Conservation (phyloP, 2,888 invertebrate species). For the Chymomyza fuscimana region DNA sequence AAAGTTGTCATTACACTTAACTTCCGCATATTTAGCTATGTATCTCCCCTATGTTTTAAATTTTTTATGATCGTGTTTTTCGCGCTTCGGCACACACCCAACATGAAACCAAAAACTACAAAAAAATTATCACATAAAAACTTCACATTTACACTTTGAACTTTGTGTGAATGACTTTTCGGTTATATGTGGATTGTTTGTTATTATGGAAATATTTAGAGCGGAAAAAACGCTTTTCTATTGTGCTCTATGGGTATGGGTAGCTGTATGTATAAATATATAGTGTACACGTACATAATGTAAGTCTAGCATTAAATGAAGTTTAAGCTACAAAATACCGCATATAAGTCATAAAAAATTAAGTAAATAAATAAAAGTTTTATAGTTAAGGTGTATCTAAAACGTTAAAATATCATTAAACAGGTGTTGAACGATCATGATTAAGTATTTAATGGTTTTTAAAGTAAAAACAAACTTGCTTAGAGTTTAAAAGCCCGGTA, state of each 20-base stretch:
- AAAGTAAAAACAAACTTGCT: no score
- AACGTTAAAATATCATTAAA: no score
- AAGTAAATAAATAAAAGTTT: no score
- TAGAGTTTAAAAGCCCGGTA: no score
- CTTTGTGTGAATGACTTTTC: slow-evolving; percentile 32
- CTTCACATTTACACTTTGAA: slow-evolving; percentile 63
- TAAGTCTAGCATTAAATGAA: background rate
- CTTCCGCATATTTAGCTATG: background rate
- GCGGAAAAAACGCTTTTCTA: slow-evolving; percentile 58
- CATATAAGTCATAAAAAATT: no score
- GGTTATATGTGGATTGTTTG: slow-evolving; percentile 26
- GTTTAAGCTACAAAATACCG: no score
- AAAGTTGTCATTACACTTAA: background rate
- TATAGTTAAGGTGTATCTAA: no score
- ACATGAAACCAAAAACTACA: slow-evolving; percentile 6
- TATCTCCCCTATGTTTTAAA: background rate
- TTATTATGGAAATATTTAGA: slow-evolving; percentile 52
- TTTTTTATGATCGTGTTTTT: background rate
- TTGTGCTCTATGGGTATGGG: slow-evolving; percentile 24
- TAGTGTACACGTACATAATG: background rate
- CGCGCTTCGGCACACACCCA: slow-evolving; percentile 21
- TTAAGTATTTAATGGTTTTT: no score
- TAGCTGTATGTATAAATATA: background rate
- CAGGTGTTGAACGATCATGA: no score
- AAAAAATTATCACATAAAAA: slow-evolving; percentile 56